Conservation (phyloP, 2,888 invertebrate species). For the Andrena bucephala region DNA sequence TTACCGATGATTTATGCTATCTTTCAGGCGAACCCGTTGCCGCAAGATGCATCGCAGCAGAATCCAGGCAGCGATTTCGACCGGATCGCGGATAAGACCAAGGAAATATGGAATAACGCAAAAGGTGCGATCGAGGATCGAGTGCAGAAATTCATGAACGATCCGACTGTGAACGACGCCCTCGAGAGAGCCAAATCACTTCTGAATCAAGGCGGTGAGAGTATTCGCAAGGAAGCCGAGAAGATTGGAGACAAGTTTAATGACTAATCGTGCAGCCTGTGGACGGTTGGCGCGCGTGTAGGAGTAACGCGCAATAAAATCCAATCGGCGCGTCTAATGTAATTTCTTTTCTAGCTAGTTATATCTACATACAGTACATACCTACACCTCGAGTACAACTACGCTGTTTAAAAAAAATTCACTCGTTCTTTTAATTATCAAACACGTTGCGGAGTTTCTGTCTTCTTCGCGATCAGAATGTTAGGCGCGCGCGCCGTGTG, state of each 20-base stretch:
- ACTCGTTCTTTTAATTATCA: not conserved
- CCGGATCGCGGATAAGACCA: not conserved
- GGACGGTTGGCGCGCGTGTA: too few species aligned
- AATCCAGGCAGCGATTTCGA: not conserved
- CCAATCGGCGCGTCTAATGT: not conserved
- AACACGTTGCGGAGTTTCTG: not conserved
- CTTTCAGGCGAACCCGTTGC: constrained; percentile 50
- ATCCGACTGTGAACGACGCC: constrained; percentile 68
- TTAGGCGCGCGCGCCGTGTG: not conserved
- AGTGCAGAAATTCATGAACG: constrained; percentile 61
- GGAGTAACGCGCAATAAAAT: not conserved
- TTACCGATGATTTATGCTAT: not conserved
- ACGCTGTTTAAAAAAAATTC: not conserved
- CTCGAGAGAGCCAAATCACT: constrained; percentile 65
- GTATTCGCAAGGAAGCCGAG: constrained; percentile 65
- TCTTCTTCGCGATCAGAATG: not conserved
- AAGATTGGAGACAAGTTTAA: constrained; percentile 70
- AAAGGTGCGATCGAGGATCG: constrained; percentile 61
- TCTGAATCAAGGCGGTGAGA: constrained; percentile 67
- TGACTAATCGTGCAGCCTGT: constrained; percentile 24
- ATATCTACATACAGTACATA: too few species aligned
- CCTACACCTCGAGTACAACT: too few species aligned
- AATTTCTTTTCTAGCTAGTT: not conserved
- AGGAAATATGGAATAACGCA: constrained; percentile 54
- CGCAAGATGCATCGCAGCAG: constrained; percentile 11